Base-by-base conservation (phyloP, 2,888 invertebrate genomes). In the Mechanitis mazaeus region DNA sequence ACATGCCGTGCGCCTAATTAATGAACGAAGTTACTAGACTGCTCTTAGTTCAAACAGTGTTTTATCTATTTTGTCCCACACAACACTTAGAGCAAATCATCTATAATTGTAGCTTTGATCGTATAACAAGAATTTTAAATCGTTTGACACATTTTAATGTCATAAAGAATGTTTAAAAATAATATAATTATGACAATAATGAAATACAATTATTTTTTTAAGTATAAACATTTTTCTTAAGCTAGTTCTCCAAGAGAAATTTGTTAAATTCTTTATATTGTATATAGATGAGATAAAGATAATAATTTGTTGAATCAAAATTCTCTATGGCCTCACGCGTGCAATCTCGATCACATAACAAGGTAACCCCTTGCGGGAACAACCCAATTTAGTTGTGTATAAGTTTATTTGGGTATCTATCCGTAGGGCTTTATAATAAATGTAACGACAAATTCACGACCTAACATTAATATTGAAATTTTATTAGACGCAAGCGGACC, bases 331-430 rank as follows among this genome's bases (percentile, higher is more conserved):
- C 74, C 78, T 77, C 78, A 76, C 74, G 71, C 63, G 77, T 72
- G 80, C 80, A 83, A 84, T 85, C 84, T 81, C 80, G 81, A 85
- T 84, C 82, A 82, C 76, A 82, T 81, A 83, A 81, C 82, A 80
- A 81, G 83, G 78, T 78, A 76, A 71, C 76, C 79, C 81, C 84
- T 73, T 78, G 75, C 71, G 83, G 84, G 84, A 78, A 79, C 80
- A 81, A 83, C 86, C 85, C 85, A 85, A 87, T 87, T 86, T 87
- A 81, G 78, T 83, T 84, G 81, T 84, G 80, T 80, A 82, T 80
- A 85, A 85, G 84, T 87, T 87, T 84, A 85, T 87, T 85, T 80
- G 82, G 81, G 79, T 79, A 83, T 82, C 77, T 80, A 76, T 84
- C 86, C 85, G 76, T 69, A 68, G 84, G 84, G 86, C 71, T 85